A percentile compares a stretch with the other conserved stretches of the same genome.
Evolutionary conservation across 2,888 invertebrate species (phyloP).

Genomic region (Cryptophagus acutangulus): DNA sequence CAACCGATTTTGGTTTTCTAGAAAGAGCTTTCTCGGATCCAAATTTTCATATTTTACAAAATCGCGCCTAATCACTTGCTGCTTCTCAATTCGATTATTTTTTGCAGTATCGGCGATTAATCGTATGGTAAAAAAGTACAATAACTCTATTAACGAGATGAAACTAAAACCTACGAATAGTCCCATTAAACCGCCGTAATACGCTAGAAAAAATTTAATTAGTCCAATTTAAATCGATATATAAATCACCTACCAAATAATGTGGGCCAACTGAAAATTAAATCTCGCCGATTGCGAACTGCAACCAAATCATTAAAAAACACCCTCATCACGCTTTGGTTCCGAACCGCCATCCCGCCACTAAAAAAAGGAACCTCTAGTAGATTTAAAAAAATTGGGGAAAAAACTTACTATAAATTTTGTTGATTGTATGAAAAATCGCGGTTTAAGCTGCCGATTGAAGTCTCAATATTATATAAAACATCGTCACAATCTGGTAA

Average conservation of each 20-base stretch:
- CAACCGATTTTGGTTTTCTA: not conserved
- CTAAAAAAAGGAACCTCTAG: conserved; percentile 17
- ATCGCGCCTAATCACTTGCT: too few relatives aligned
- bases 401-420: conserved; percentile 25
- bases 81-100: too few relatives aligned
- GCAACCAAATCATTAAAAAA: conserved; percentile 65
- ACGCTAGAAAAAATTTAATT: conserved; percentile 52
- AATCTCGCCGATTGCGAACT: conserved; percentile 60
- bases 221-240: not conserved
- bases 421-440: conserved; percentile 26
- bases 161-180: conserved; percentile 68
- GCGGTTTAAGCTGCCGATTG: conserved; percentile 41
- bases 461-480: conserved; percentile 61
- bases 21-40: not conserved
- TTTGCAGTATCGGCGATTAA: conserved; percentile 31
- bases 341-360: conserved; percentile 44
- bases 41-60: not conserved
- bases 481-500: conserved; percentile 61
- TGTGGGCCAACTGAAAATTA: conserved; percentile 66
- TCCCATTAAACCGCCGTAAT: conserved; percentile 66
- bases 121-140: conserved; percentile 58
- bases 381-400: conserved; percentile 2
- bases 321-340: conserved; percentile 58
- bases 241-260: conserved; percentile 54
- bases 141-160: conserved; percentile 61